Evolutionary conservation across 2,888 invertebrate genomes (phyloP), one percentile per base, ranked within the genome.

Genomic region (Spodoptera exigua): DNA sequence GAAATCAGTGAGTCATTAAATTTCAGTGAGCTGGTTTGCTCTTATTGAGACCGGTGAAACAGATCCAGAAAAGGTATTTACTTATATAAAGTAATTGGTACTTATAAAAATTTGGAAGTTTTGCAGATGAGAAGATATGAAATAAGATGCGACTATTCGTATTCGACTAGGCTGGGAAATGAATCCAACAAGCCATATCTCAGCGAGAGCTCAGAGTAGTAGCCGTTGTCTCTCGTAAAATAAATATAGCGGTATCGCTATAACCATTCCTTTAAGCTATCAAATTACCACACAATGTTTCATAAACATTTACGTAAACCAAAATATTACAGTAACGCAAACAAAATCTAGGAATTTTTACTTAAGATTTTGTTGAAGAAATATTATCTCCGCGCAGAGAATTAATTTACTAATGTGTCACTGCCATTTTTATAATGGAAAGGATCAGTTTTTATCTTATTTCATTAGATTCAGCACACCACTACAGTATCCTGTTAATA

Each of bases 401-500:
- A 75, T 66, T 70, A 71, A 65, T 72, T 74, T 59, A 45, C 16
- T 13, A 55, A 74, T 61, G 59, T 57, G 58, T 34, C 40, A 11
- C 49, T 58, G 48, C 49, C 45, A 48, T 69, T 59, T 63, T 66
- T 66, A 51, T 64, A 73, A 70, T 56, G 54, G 32, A 57, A 54
- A 46, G 52, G 62, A 65, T 66, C 60, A 66, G 55, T 61, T 69
- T 77, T 77, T 66, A 72, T 69, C 64, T 66, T 55, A 61, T 77
- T 72, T 70, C 63, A 72, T 69, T 64, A 67, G 65, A 61, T 71
- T 62, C 60, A 56, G 56, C 62, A 64, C 61, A 63, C 65, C 79
- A 79, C 81, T 79, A 75, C 56, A 61, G 54, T 66, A 52, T 66
- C 60, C 65, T 76, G 82, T 87, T 84, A 85, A 85, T 85, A 87